Evolutionary conservation across 2,113 vertebrate genomes (phyloP), one percentile per base, ranked within the genome.

Genomic region (Chrysemys picta): DNA sequence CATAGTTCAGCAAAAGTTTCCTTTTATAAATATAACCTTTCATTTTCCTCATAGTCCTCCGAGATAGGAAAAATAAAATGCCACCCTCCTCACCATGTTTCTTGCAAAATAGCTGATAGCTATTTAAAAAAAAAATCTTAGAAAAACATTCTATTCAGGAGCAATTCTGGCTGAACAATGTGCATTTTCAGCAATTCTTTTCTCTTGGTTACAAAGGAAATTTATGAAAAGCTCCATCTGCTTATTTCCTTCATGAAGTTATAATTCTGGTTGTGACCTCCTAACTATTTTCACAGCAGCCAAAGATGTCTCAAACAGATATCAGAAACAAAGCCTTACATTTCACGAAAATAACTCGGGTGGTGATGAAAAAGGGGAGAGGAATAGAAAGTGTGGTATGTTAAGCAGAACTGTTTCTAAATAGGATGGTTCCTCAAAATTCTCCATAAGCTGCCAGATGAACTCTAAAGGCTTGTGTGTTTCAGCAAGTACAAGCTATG

Each of bases 401-500:
- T 65, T 96, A 95, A 87, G 35, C 27, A 72, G 92, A 88, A 83
- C 24, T 84, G 31, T 93, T 90, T 87, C 65, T 96, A 92, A 96
- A 85, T 59, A 72, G 49, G 31, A 22, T 82, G 38, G 5, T 53
- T 94, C 56, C 89, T 94, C 82, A 82, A 83, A 89, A 90, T 45
- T 91, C 78, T 97, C 42, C 31, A 85, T 83, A 87, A 95, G 8
- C 62, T 89, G 29, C 38, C 82, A 82, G 82, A 35, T 93, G 87
- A 96, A 94, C 85, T 97, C 96, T 89, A 88, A 96, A 95, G 72
- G 45, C 38, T 95, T 62, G 4, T 84, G 88, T 0, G 0, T 81
- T 94, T 93, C 87, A 95, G 90, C n/a, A 95, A 85, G 49, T 85
- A 91, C 87, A 97, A 90, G 45, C 59, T 90, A n/a, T 93, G 84